phyloP scores from a whole-genome alignment of 2,888 invertebrate genomes.

The Chymomyza caudatula region DNA sequence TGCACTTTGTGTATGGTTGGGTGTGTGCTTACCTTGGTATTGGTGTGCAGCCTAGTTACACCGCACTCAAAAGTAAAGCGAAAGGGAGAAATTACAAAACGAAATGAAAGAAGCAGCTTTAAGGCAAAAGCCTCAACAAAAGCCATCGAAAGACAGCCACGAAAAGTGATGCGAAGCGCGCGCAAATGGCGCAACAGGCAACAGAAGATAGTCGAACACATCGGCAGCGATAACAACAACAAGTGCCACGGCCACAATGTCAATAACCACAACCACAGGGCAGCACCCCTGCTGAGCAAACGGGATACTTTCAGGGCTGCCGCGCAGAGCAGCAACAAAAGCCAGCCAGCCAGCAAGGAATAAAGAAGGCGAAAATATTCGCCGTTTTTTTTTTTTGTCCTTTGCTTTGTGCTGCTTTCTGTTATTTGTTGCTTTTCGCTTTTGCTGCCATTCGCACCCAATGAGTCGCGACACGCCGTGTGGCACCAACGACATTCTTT shows the following conservation, averaged over 20 bases:
- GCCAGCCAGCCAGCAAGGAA: not conserved
- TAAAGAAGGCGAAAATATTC: not conserved
- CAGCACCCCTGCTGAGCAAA: slow-evolving; percentile 17
- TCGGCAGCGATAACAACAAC: slow-evolving; percentile 7
- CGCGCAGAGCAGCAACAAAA: not conserved
- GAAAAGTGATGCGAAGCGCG: slow-evolving; percentile 40
- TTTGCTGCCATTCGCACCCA: not conserved
- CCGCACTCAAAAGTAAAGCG: not conserved
- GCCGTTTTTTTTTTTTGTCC: not conserved
- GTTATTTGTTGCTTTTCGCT: slow-evolving; percentile 1
- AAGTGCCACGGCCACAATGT: not conserved
- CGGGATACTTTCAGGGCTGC: not conserved
- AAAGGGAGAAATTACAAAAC: not conserved
- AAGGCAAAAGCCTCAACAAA: slow-evolving; percentile 33
- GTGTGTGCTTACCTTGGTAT: not conserved
- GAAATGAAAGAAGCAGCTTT: not conserved
- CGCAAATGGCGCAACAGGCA: slow-evolving; percentile 70
- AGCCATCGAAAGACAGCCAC: slow-evolving; percentile 41
- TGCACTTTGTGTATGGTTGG: not conserved
- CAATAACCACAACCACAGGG: not conserved
- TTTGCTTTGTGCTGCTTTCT: not conserved
- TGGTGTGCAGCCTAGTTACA: not conserved
- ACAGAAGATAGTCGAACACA: slow-evolving; percentile 4
- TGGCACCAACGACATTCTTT: not conserved
- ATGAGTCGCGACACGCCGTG: not conserved